Base-by-base conservation (phyloP, 2,888 invertebrate species). In the Caenorhabditis wallacei region DNA sequence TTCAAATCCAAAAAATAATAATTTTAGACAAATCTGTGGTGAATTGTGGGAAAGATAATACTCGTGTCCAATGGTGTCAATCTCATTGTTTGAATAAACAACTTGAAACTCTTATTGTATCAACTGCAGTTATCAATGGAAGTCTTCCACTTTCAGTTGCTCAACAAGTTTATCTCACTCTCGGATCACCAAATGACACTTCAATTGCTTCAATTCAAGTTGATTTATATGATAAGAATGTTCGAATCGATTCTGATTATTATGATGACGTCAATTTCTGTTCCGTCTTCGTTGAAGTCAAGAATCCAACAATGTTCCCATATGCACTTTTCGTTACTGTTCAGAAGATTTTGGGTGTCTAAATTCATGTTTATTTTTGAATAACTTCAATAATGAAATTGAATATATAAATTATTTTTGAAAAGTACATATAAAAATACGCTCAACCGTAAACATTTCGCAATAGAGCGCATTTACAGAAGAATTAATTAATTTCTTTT, bases 191-290 rank as follows among this genome's bases (percentile, higher is more conserved):
- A 16, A 57, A 64, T 7, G 71, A 79, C 51, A 71, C 71, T 1
- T 24, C 79, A 1, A 71, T 79, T 20, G 71, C 79, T 13, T 46
- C 79, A 0, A 16, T 79, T 40, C 79, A 79, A 71, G 71, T 79
- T 1, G 79, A 79, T 16, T n/a, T 78, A 2, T 40, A 43, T 10
- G 30, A 40, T 0, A 43, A 63, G 18, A 51, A 70, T 8, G 35
- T 78, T 18, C 61, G 48, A 11, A 72, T 82, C 20, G 69, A 72
- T 35, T 82, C 78, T 53, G 82, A 82, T 30, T 82, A 78, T 43
- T 82, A 66, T 48, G 69, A 82, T 48, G 82, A 82, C 30, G 30
- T 43, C 10, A 78, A 82, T 46, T 82, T 82, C 69, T 82, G 82
- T 26, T 82, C 82, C 1, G 78, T 82, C 0, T 57, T 30, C 20